Evolutionary conservation across 1,140 invertebrate genomes (phyloP), one percentile per base, ranked within the genome.

Genomic region (Anoplolepis gracilipes): DNA sequence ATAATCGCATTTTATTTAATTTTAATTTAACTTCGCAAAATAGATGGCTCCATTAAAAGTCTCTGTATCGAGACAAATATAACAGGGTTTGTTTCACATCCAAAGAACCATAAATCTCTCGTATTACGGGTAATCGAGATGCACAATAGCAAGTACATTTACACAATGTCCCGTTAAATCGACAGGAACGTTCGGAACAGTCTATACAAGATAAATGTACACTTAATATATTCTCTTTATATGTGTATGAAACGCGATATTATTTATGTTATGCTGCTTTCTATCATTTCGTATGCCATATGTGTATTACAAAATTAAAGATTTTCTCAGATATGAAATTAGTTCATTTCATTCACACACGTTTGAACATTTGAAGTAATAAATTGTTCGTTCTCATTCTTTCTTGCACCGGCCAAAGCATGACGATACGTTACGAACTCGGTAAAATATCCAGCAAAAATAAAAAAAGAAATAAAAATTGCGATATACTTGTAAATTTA

Each of bases 401-500:
- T 30, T 30, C 59, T 55, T 22, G 72, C 28, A 25, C n/a, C 25
- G 49, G 36, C 5, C 39, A 33, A 49, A 49, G 30, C 25, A 13
- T 64, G 33, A 70, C 33, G 25, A 42, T 6, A 6, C 36, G 11
- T 46, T 67, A 79, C 16, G 33, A 70, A 81, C 19, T 22, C 25
- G 13, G 7, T 59, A 42, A 19, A 25, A 72, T 39, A 59, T 33
- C 25, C 39, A n/a, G n/a, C 67, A 82, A 59, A 69, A 73, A 62
- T 33, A 33, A 69, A 36, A 73, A 72, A 64, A 49, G 13, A 30
- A 59, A 70, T 69, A 70, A 64, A 72, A n/a, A 57, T 65, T 30
- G 59, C 76, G 67, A 85, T 65, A 67, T 65, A 49, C 16, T 64
- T 90, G 86, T 90, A 90, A 87, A 90, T 90, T 90, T 90, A 90